These are phyloP conservation scores for Diarsia dahlii DNA, from an alignment of 2,888 invertebrate genomes.

Conservation along the genomic window DNA sequence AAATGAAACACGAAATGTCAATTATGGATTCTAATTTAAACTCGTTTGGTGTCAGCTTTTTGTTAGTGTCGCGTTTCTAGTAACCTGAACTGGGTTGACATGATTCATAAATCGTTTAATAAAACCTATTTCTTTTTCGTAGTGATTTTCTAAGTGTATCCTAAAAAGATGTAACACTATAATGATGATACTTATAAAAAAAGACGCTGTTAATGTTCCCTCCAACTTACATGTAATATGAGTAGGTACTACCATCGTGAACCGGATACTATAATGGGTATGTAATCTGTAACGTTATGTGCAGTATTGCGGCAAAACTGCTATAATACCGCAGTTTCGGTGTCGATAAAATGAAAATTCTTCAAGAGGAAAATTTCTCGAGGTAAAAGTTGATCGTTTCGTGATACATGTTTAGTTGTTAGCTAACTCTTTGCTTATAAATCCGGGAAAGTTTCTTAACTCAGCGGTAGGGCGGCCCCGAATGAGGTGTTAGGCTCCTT, in stretches of 20 bases:
- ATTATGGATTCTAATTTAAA: slow-evolving; percentile 47
- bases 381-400: slow-evolving; percentile 69
- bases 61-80: slow-evolving; percentile 7
- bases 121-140: background rate
- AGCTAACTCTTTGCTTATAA: slow-evolving; percentile 75
- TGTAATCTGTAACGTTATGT: slow-evolving; percentile 59
- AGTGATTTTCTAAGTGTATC: background rate
- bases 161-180: background rate
- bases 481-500: slow-evolving; percentile 77
- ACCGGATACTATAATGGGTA: slow-evolving; percentile 53
- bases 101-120: no score
- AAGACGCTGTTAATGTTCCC: background rate
- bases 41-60: slow-evolving; percentile 22
- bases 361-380: slow-evolving; percentile 68
- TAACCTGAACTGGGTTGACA: background rate
- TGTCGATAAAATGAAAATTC: slow-evolving; percentile 69
- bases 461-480: slow-evolving; percentile 69
- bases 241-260: slow-evolving; percentile 26
- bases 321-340: slow-evolving; percentile 52
- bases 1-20: slow-evolving; percentile 34
- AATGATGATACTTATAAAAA: background rate
- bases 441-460: slow-evolving; percentile 78
- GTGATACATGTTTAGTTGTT: slow-evolving; percentile 70
- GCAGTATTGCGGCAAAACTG: slow-evolving; percentile 47
- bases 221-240: background rate